phyloP scores from a whole-genome alignment of 2,113 vertebrate genomes.

The Syrrhaptes paradoxus region DNA sequence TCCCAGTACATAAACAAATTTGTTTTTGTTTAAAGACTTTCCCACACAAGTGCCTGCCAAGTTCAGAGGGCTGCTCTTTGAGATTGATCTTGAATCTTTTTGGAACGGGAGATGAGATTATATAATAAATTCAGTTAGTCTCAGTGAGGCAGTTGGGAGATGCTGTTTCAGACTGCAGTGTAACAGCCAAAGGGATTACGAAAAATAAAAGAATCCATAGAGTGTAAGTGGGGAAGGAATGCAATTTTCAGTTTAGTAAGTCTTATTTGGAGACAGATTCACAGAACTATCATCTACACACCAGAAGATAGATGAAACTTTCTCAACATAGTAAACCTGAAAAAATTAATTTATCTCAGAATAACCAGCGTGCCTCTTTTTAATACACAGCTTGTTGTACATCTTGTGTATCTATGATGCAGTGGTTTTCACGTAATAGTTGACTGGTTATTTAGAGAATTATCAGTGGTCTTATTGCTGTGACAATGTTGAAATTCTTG shows the following conservation, averaged over 20 bases:
- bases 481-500: not conserved
- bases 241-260: not conserved
- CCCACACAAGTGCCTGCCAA: slow-evolving; percentile 80
- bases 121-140: slow-evolving; percentile 70
- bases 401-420: not conserved
- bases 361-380: not conserved
- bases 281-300: not conserved
- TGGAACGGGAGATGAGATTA: slow-evolving; percentile 74
- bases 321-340: not conserved
- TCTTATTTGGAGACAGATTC: not conserved
- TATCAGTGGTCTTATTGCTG: not conserved
- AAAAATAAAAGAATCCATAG: not conserved
- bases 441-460: not conserved
- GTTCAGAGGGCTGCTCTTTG: slow-evolving; percentile 75
- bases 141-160: slow-evolving; percentile 56
- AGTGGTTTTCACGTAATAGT: not conserved
- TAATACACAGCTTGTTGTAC: not conserved
- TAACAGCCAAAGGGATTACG: slow-evolving; percentile 19
- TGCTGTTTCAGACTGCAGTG: slow-evolving; percentile 18
- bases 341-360: not conserved
- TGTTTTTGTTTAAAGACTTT: slow-evolving; percentile 84
- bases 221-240: not conserved
- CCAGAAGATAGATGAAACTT: not conserved
- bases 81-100: slow-evolving; percentile 74
- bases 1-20: slow-evolving; percentile 78